Conservation (phyloP, 30 jellyfish, hydroid and myxozoan genomes). For the Turritopsis rubra region DNA sequence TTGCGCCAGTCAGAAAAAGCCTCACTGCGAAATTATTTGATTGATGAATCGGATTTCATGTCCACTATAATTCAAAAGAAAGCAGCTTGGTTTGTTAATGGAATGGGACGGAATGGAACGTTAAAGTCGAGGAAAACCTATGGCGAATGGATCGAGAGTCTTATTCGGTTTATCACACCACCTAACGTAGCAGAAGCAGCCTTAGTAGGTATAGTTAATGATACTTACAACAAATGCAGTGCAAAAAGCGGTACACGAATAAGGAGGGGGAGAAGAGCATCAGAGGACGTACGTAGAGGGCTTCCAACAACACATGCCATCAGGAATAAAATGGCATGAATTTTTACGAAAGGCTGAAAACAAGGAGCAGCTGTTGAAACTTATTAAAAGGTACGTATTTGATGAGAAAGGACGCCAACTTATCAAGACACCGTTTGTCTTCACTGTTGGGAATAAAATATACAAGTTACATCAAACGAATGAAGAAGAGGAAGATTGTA, state of each 20-base stretch:
- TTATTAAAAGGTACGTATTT: constrained; percentile 8
- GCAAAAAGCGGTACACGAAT: not conserved
- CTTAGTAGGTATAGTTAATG: not conserved
- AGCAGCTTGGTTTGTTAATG: constrained; percentile 1
- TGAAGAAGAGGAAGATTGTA: not conserved
- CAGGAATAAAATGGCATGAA: constrained; percentile 12
- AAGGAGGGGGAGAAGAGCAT: not conserved
- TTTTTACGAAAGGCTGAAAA: constrained; percentile 24
- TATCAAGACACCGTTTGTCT: constrained; percentile 1
- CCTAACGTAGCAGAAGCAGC: not conserved
- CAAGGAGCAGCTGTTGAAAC: constrained; percentile 29
- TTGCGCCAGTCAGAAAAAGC: constrained; percentile 6
- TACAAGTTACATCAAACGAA: constrained; percentile 18
- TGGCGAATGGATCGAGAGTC: not conserved
- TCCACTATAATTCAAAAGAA: not conserved
- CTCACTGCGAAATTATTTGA: not conserved
- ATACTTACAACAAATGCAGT: not conserved
- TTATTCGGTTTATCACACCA: not conserved
- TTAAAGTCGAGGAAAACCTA: constrained; percentile 8
- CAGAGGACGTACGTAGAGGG: not conserved
- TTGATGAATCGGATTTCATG: not conserved
- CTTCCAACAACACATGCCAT: not conserved
- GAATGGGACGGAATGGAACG: not conserved
- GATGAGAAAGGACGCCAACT: constrained; percentile 15
- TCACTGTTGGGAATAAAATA: not conserved